Evolutionary conservation across 2,113 vertebrate species (phyloP).

Genomic region (Microtus ochrogaster): DNA sequence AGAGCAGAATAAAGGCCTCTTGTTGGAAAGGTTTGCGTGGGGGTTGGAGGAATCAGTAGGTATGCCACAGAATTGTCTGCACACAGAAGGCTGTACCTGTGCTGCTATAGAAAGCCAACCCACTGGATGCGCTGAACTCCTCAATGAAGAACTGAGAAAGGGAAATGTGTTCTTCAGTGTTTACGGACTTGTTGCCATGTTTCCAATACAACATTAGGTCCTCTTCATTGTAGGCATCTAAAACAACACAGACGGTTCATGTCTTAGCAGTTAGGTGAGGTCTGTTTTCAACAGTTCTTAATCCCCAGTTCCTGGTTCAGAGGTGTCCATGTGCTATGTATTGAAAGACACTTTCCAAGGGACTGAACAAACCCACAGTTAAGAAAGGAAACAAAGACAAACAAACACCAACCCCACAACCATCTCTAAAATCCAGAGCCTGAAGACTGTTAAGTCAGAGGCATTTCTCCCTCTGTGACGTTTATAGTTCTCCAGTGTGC

Average conservation of each 20-base stretch:
- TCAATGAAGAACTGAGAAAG: constrained; percentile 96
- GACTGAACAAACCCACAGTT: not conserved
- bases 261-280: not conserved
- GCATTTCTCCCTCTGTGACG: not conserved
- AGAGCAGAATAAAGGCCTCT: not conserved
- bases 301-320: not conserved
- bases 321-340: not conserved
- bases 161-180: constrained; percentile 92
- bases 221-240: constrained; percentile 95
- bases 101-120: constrained; percentile 95
- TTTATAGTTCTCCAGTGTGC: not conserved
- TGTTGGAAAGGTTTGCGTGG: not conserved
- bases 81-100: constrained; percentile 87
- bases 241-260: constrained; percentile 64
- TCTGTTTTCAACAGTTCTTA: not conserved
- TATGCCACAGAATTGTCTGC: not conserved
- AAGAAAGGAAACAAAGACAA: not conserved
- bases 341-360: not conserved
- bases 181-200: constrained; percentile 93
- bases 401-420: not conserved
- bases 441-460: not conserved
- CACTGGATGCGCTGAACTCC: constrained; percentile 94
- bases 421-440: not conserved
- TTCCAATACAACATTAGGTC: constrained; percentile 97
- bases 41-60: not conserved